Conservation (phyloP, 2,797 vertebrate genomes). For the Heterohyrax brucei region DNA sequence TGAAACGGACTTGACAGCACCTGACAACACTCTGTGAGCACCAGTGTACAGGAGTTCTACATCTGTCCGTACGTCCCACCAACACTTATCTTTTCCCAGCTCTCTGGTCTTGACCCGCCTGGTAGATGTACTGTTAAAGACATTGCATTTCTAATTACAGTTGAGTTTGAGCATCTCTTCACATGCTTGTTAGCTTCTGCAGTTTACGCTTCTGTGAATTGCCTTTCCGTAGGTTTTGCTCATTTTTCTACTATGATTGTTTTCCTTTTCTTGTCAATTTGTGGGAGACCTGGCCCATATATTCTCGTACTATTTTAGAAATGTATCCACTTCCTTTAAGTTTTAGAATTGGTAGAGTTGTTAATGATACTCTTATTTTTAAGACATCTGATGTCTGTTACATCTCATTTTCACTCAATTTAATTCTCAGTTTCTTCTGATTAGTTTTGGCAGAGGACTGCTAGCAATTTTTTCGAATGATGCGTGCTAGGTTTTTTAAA, state of each 20-base stretch:
- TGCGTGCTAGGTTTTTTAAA: conserved; percentile 39
- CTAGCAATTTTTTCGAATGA: conserved; percentile 39
- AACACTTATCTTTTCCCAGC: background rate
- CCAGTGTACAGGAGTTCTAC: background rate
- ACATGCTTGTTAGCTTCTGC: too few species aligned
- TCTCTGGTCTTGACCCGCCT: background rate
- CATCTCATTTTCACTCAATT: conserved; percentile 60
- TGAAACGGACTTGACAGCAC: background rate
- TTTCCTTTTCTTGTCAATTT: too few species aligned
- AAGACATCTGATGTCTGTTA: background rate
- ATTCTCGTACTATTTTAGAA: background rate
- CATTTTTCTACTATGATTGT: too few species aligned
- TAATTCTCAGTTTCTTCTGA: conserved; percentile 47
- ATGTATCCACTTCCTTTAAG: background rate
- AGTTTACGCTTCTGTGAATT: too few species aligned
- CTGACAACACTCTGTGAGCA: background rate
- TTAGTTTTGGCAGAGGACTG: conserved; percentile 1
- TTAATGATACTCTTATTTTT: conserved; percentile 42
- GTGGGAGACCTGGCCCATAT: background rate
- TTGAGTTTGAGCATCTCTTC: too few species aligned
- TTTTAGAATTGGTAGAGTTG: background rate
- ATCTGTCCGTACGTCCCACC: background rate
- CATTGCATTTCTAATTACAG: background rate
- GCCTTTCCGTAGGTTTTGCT: too few species aligned
- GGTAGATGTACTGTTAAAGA: background rate